Percentiles rank a stretch among this genome's conserved stretches.
Evolutionary conservation across 2,113 vertebrate genomes (phyloP).

Genomic region (Hepsetus odoe): DNA sequence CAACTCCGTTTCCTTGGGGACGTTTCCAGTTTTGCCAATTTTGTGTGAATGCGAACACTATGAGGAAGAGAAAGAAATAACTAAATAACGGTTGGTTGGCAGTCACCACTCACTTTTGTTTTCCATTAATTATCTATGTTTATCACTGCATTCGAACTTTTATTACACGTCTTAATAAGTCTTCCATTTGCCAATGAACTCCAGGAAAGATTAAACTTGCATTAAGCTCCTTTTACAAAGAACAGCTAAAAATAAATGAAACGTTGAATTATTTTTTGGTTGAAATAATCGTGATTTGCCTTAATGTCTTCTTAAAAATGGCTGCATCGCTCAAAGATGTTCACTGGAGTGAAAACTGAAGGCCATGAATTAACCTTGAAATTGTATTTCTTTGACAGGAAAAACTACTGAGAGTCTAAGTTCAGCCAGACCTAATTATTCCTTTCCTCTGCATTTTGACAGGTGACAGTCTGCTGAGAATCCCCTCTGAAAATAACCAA

Average conservation of each 20-base stretch:
- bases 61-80: too few species aligned
- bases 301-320: neutral
- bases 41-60: neutral
- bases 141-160: neutral
- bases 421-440: neutral
- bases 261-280: too few species aligned
- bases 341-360: neutral
- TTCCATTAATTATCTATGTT: neutral
- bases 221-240: neutral
- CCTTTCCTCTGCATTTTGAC: too few species aligned
- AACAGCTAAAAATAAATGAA: too few species aligned
- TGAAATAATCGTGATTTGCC: neutral
- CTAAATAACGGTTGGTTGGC: too few species aligned
- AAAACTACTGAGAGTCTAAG: neutral
- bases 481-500: too few species aligned
- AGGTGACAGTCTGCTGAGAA: neutral
- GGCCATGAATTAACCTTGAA: neutral
- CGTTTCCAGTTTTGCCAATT: neutral
- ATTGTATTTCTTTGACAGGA: neutral
- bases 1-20: neutral
- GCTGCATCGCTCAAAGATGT: neutral
- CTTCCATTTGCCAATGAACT: neutral
- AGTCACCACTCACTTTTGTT: neutral
- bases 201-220: neutral
- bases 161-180: neutral